Evolutionary conservation across 2,113 vertebrate genomes (phyloP).

Genomic region (Mus spicilegus): DNA sequence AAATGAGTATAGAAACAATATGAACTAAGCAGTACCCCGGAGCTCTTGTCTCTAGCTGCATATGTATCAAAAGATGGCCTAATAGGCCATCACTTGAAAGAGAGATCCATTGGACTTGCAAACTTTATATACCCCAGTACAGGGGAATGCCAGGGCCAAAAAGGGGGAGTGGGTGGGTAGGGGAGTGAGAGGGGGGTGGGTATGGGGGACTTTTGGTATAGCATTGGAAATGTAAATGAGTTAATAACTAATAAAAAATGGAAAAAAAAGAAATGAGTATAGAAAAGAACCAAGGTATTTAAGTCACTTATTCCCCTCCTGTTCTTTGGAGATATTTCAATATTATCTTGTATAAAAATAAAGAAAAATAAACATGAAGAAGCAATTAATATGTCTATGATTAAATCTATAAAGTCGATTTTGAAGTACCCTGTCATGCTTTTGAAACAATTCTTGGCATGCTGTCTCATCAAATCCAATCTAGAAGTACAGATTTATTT

Average conservation of each 20-base stretch:
- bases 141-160: too few species aligned
- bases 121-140: too few species aligned
- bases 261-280: not conserved
- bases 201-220: too few species aligned
- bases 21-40: too few species aligned
- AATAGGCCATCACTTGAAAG: too few species aligned
- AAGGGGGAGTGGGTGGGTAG: too few species aligned
- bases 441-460: not conserved
- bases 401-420: not conserved
- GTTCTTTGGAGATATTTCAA: not conserved
- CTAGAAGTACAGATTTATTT: not conserved
- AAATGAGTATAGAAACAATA: not conserved
- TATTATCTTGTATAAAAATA: not conserved
- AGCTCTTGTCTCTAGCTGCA: too few species aligned
- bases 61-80: too few species aligned
- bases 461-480: not conserved
- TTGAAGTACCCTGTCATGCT: not conserved
- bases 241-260: too few species aligned
- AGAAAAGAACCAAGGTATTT: not conserved
- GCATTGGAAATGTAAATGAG: too few species aligned
- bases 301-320: rapidly evolving
- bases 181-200: too few species aligned
- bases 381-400: not conserved
- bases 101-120: too few species aligned
- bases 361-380: not conserved